phyloP scores from a whole-genome alignment of 1,140 invertebrate genomes.

The Ceratosolen fusciceps region DNA sequence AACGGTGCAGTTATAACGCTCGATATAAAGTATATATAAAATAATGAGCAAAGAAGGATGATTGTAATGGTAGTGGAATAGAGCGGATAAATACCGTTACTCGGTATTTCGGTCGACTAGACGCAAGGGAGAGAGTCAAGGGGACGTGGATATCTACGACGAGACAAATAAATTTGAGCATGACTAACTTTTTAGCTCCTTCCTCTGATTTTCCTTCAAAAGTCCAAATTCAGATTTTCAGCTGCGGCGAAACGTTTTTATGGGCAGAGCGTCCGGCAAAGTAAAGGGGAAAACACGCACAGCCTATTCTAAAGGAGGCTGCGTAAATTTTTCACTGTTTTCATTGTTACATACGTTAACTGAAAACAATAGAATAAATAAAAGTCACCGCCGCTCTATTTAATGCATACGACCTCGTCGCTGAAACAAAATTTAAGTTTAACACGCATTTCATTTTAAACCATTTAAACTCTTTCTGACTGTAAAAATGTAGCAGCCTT shows the following conservation, averaged over 20 bases:
- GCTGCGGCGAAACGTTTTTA: not conserved
- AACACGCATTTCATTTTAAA: conserved; percentile 7
- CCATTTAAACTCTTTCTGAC: conserved; percentile 30
- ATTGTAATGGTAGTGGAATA: conserved; percentile 13
- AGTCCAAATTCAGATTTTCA: conserved; percentile 36
- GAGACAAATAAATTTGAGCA: conserved; percentile 56
- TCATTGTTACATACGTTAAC: conserved; percentile 39
- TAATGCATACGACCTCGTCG: not conserved
- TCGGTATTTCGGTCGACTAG: conserved; percentile 26
- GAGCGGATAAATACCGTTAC: conserved; percentile 38
- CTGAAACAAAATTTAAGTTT: conserved; percentile 41
- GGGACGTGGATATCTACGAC: conserved; percentile 26
- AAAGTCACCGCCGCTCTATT: not conserved
- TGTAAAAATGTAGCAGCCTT: not conserved
- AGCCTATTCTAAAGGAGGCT: conserved; percentile 29
- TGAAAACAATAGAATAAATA: conserved; percentile 38
- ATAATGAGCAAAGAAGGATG: conserved; percentile 31
- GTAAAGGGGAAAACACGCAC: conserved; percentile 2
- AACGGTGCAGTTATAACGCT: conserved; percentile 8
- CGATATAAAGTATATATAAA: conserved; percentile 30
- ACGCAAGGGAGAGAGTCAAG: conserved; percentile 35
- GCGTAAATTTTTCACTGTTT: conserved; percentile 29
- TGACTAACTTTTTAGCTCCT: conserved; percentile 43
- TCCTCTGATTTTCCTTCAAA: conserved; percentile 24
- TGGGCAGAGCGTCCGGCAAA: conserved; percentile 22